Percentiles rank a stretch among this genome's conserved stretches.
Conservation (phyloP, 2,888 invertebrate genomes). For the Drosophila nr. fundita region DNA sequence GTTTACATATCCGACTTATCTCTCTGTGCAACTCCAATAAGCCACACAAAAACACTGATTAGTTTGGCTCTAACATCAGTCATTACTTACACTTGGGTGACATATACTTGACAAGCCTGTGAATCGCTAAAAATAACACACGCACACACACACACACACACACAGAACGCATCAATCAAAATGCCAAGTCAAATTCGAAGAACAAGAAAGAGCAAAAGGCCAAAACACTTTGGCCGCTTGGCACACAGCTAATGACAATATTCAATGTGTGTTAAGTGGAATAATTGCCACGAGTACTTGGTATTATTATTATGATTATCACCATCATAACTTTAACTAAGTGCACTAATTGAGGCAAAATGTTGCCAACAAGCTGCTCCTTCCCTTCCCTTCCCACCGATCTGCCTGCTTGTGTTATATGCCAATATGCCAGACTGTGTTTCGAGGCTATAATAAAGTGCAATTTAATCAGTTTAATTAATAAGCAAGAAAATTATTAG, state of each 20-base stretch:
- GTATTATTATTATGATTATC: constrained; percentile 54
- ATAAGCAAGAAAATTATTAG: constrained; percentile 52
- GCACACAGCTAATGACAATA: constrained; percentile 49
- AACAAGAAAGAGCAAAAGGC: not conserved
- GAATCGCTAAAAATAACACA: constrained; percentile 1
- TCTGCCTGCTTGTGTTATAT: not conserved
- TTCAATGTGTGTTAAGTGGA: constrained; percentile 52
- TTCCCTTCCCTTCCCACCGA: not conserved
- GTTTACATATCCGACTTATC: not conserved
- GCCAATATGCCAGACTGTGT: constrained; percentile 4
- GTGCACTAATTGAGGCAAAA: constrained; percentile 53
- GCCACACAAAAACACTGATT: constrained; percentile 35
- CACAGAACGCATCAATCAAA: constrained; percentile 26
- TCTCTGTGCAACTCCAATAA: constrained; percentile 16
- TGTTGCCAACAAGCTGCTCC: constrained; percentile 13
- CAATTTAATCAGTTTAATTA: constrained; percentile 77
- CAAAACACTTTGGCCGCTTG: constrained; percentile 15
- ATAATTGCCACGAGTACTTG: constrained; percentile 27
- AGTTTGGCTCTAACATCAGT: constrained; percentile 25
- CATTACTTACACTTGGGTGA: constrained; percentile 10
- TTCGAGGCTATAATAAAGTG: constrained; percentile 31
- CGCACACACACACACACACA: not conserved
- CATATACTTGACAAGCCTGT: constrained; percentile 12
- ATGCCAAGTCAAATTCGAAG: constrained; percentile 14
- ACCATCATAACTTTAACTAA: constrained; percentile 38